Evolutionary conservation across 2,888 invertebrate species (phyloP), one percentile per base, ranked within the genome.

Genomic region (Elegia similella): DNA sequence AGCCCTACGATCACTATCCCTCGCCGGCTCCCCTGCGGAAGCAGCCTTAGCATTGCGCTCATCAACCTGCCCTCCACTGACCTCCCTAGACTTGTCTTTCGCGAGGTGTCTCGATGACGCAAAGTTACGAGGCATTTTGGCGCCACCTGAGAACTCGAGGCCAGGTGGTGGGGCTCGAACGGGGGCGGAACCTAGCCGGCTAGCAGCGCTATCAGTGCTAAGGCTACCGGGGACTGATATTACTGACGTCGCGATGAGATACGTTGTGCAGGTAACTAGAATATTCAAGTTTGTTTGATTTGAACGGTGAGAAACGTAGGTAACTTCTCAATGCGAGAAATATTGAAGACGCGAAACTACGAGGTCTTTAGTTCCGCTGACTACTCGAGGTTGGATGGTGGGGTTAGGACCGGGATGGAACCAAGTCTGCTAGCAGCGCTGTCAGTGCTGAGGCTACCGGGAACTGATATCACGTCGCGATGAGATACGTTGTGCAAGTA

Each of bases 221-320:
- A 93, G 95, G 62, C 88, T 98, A 55, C 95, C 97, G 23, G 98
- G 98, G 10, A 97, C 97, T 0, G 97, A 98, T 71, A 94, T 98
- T 62, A 96, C 97, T 0, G 98, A 98, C 79, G 95, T 97, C n/a
- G 94, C 96, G 0, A 92, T 97, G 82, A 69, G 92, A 75, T 92
- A 88, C 58, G 85, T 90, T 23, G 89, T 91, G 12, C 90, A 91
- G 87, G 90, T 89, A n/a, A 32, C 44, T 34, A n/a, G 23, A 8
- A 1, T 43, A 7, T 12, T 23, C 5, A n/a, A n/a, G n/a, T n/a
- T n/a, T n/a, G n/a, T n/a, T n/a, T n/a, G n/a, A n/a, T n/a, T n/a
- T n/a, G n/a, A n/a, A n/a, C n/a, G n/a, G n/a, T n/a, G n/a, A n/a
- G n/a, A n/a, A n/a, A n/a, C n/a, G n/a, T n/a, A n/a, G n/a, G n/a